phyloP scores from a whole-genome alignment of 1,140 invertebrate genomes.

The Asobara japonica region DNA sequence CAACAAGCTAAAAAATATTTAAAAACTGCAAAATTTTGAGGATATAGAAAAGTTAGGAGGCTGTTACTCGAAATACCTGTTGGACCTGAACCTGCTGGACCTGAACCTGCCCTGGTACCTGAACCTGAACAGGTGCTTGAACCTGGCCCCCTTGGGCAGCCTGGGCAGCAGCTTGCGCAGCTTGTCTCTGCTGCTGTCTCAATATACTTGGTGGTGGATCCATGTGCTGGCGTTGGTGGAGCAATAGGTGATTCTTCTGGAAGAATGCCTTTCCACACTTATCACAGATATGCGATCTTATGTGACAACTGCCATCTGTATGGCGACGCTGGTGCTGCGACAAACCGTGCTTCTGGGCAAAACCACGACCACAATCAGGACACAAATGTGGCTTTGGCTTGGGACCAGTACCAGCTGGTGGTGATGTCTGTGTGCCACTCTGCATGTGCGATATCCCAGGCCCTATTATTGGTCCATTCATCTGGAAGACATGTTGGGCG shows the following conservation, averaged over 20 bases:
- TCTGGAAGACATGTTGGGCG: no score
- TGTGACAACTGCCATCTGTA: constrained; percentile 81
- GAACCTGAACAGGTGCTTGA: constrained; percentile 44
- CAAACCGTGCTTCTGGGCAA: constrained; percentile 83
- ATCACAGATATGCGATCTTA: constrained; percentile 82
- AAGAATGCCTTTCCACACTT: constrained; percentile 89
- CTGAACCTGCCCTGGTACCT: constrained; percentile 45
- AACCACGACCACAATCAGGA: constrained; percentile 84
- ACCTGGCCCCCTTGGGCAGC: constrained; percentile 54
- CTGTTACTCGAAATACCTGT: no score
- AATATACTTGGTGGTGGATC: constrained; percentile 72
- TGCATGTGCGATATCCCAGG: constrained; percentile 63
- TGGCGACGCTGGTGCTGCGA: constrained; percentile 80
- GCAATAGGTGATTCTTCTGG: constrained; percentile 83
- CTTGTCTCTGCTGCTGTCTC: constrained; percentile 65
- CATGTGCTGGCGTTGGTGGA: constrained; percentile 85
- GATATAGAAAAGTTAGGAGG: no score
- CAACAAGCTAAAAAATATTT: no score
- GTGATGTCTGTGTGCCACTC: constrained; percentile 63
- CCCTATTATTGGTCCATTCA: constrained; percentile 61
- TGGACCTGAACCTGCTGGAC: constrained; percentile 38
- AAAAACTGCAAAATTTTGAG: no score
- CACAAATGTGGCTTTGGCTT: constrained; percentile 84
- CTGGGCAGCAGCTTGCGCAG: constrained; percentile 62
- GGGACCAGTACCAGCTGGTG: constrained; percentile 59